phyloP scores from a whole-genome alignment of 2,888 invertebrate genomes.

The Tuberolachnus salignus region DNA sequence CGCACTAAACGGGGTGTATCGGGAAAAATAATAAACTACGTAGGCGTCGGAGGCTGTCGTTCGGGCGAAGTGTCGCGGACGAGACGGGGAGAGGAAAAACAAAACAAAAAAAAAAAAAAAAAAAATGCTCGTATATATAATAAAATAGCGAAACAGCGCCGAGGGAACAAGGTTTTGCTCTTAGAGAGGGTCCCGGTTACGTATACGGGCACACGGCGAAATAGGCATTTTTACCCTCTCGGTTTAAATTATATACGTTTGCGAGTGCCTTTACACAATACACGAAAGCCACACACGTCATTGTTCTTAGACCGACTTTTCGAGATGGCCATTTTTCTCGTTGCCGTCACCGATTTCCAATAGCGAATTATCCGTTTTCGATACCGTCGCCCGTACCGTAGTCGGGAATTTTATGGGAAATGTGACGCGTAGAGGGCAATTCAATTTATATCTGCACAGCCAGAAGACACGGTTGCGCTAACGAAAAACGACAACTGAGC shows the following conservation, averaged over 20 bases:
- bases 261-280: constrained; percentile 6
- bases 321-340: no score
- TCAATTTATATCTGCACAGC: no score
- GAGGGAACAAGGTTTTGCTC: constrained; percentile 47
- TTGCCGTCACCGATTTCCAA: no score
- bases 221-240: constrained; percentile 8
- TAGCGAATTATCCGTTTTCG: no score
- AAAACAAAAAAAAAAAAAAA: background rate
- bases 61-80: no score
- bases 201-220: background rate
- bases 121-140: constrained; percentile 1
- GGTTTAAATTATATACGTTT: constrained; percentile 9
- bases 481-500: no score
- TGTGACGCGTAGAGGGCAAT: no score
- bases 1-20: constrained; percentile 12
- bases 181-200: background rate
- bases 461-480: no score
- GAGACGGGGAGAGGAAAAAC: background rate
- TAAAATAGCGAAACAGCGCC: constrained; percentile 26
- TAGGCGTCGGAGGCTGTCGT: background rate
- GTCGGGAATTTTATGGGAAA: no score
- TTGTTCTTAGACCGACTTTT: no score
- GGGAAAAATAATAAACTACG: constrained; percentile 39
- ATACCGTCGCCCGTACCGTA: no score
- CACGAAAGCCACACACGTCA: no score